These are phyloP conservation scores for Pemphigus obesinymphae DNA, from an alignment of 1,140 invertebrate species.

Conservation along the genomic window DNA sequence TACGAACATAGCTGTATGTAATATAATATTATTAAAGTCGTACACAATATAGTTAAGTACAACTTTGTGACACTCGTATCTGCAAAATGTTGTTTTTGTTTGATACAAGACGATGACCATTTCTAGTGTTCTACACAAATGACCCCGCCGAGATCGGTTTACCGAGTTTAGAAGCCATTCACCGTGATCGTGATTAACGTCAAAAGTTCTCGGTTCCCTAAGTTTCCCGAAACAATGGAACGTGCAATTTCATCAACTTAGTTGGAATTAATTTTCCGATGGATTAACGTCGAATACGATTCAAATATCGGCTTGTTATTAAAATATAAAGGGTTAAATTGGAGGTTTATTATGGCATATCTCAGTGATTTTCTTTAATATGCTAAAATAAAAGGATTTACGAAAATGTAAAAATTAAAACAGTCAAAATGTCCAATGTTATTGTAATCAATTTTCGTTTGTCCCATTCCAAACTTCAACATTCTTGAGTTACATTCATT, in stretches of 20 bases:
- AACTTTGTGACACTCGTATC: neutral
- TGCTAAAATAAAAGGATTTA: neutral
- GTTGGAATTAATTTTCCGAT: neutral
- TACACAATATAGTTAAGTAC: too few relatives aligned
- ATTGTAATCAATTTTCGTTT: neutral
- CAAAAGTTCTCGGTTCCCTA: neutral
- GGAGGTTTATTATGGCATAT: too few relatives aligned
- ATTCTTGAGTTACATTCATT: too few relatives aligned
- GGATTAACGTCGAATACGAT: neutral
- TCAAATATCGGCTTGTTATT: neutral
- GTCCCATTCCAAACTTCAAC: neutral
- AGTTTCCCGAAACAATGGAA: conserved; percentile 15
- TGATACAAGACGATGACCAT: neutral
- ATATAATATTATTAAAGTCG: too few relatives aligned
- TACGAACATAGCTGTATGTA: too few relatives aligned
- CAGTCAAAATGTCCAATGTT: neutral
- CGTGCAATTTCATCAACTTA: conserved; percentile 17
- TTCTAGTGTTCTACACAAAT: neutral
- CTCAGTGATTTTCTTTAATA: too few relatives aligned
- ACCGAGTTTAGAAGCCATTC: conserved; percentile 6
- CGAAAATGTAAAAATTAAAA: neutral
- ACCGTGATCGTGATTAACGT: conserved; percentile 27
- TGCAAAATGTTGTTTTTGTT: conserved; percentile 22
- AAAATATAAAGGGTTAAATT: too few relatives aligned
- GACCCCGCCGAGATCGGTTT: neutral